Base-by-base conservation (phyloP, 1,140 invertebrate species). In the Druon quercuslanigerum region DNA sequence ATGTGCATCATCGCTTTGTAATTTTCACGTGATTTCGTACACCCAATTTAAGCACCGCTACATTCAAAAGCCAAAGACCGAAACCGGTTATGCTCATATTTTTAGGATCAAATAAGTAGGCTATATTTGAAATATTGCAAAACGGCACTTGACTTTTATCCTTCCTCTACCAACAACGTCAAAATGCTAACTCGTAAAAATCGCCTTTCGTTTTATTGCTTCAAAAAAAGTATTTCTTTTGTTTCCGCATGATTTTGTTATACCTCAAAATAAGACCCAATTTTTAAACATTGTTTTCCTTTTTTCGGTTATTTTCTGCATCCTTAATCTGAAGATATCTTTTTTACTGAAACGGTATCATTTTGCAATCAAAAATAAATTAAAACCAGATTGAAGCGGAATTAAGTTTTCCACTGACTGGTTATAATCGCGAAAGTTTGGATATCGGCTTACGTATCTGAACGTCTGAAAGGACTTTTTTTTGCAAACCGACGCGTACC, bases 1-100 rank as follows among this genome's bases (percentile, higher is more conserved):
- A 66, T 50, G 40, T 52, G 72, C 72, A 75, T 80, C 72, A 72
- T 80, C 70, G 46, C 71, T 57, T 71, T 76, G 60, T 71, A n/a
- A 46, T 25, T 74, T 14, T 50, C 46, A 40, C n/a, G 17, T 19
- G 33, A 14, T 20, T 33, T 50, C 60, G 51, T 60, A 46, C 33
- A 72, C 40, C 40, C 40, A 46, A 46, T 46, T 46, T 9, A 46
- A 46, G 40, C 50, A 50, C 12, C 20, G 19, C 20, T 51, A 20
- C 71, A 51, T 20, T n/a, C 79, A 80, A 9, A 46, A 46, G 19
- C 14, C 57, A 14, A n/a, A 14, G 25, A 60, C 3, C 52, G 60
- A 14, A 9, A 40, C 60, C 60, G 4, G 60, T 66, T 33, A 33
- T 40, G 25, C 14, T 66, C 46, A 16, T 16, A 66, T 40, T 46